Base-by-base conservation (phyloP, 2,888 invertebrate species). In the Branchellion lobata region DNA sequence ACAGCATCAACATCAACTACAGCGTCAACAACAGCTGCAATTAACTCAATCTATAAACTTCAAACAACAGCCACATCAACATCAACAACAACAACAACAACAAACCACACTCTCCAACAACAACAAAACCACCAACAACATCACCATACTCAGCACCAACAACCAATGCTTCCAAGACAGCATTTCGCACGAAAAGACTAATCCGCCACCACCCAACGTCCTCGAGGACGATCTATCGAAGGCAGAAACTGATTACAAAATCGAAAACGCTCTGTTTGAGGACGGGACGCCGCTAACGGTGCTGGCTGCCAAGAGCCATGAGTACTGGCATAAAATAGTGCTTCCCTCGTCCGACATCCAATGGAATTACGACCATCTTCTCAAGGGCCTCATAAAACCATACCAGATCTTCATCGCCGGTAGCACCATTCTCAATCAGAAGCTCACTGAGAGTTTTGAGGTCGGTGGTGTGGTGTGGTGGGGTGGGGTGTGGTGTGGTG, bases 231-330 rank as follows among this genome's bases (percentile, higher is more conserved):
- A 77, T 33, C 77, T 34, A 24, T 65, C 77, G 18, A 77, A 65
- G 24, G 65, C 65, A 1, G 77, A 77, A 31, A 77, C 31, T 3
- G 77, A 77, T 36, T 77, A 57, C n/a, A 21, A 65, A 24, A 65
- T 77, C 8, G 77, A 77, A 34, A 57, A 77, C 27, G 61, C 57
- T 57, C 31, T 29, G 5, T 77, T 77, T 33, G 77, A 77, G 27
- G 77, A 65, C 40, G 77, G 77, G 0, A 65, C 33, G 1, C 61
- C n/a, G 0, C 27, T 51, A n/a, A 34, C 53, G 29, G 65, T 36
- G n/a, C 27, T 77, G 33, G 77, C 77, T 18, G n/a, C n/a, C 24
- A 33, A 29, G n/a, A 77, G 77, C 65, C 31, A 34, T 18, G 27
- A 34, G 33, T 77, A 77, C 65, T 77, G 77, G 77, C 47, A 29